These are phyloP conservation scores for Aphyosemion australe DNA, from an alignment of 2,113 vertebrate species.

Conservation along the genomic window DNA sequence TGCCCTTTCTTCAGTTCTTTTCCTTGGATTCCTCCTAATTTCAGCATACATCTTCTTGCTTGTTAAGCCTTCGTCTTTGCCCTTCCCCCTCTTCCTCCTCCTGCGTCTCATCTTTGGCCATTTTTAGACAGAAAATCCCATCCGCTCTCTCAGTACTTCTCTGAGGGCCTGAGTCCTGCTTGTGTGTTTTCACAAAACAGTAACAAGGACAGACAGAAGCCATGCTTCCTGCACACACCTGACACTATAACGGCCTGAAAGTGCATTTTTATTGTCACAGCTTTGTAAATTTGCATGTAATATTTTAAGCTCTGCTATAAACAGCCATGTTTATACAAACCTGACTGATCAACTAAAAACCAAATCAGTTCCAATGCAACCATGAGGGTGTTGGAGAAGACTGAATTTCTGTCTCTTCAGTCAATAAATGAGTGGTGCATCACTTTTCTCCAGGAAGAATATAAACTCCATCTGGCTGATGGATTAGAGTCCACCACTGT, in stretches of 20 bases:
- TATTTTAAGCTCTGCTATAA: no score
- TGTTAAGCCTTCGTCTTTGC: conserved; percentile 28
- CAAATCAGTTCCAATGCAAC: no score
- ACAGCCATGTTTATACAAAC: no score
- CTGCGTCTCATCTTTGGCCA: conserved; percentile 49
- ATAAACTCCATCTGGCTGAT: no score
- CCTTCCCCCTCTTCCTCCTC: conserved; percentile 13
- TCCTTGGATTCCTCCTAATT: conserved; percentile 12
- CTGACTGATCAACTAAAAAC: no score
- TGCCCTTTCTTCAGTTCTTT: neutral
- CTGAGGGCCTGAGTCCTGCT: conserved; percentile 30
- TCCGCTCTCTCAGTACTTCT: conserved; percentile 40
- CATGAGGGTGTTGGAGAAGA: no score
- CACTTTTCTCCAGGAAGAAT: no score
- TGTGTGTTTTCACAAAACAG: conserved; percentile 28
- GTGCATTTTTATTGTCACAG: neutral
- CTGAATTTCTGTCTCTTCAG: no score
- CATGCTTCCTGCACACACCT: conserved; percentile 1
- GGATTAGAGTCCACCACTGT: no score
- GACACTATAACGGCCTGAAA: conserved; percentile 21
- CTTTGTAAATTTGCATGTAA: no score
- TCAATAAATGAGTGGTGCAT: no score
- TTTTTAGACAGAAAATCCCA: conserved; percentile 72
- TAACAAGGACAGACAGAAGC: conserved; percentile 9
- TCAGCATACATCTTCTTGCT: conserved; percentile 54